A percentile compares a stretch with the other conserved stretches of the same genome.
phyloP scores from a whole-genome alignment of 2,888 invertebrate species.

The Eilema griseolum region DNA sequence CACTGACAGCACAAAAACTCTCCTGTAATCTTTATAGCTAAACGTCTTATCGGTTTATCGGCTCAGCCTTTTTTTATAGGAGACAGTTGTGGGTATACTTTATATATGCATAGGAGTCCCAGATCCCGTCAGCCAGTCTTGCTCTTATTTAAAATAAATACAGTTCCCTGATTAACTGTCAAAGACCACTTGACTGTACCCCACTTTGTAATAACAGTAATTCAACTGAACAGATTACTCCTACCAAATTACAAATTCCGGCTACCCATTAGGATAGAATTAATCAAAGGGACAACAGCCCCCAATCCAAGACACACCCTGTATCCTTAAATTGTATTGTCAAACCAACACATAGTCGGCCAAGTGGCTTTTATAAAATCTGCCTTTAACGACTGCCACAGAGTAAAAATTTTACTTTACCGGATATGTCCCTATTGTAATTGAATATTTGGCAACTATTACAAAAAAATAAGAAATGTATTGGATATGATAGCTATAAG shows the following conservation, averaged over 20 bases:
- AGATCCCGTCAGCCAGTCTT: too few relatives aligned
- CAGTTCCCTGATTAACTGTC: neutral
- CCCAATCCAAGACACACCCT: constrained; percentile 69
- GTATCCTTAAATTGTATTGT: constrained; percentile 75
- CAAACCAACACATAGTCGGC: constrained; percentile 71
- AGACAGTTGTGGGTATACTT: too few relatives aligned
- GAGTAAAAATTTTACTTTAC: constrained; percentile 17
- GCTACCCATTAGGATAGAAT: constrained; percentile 71
- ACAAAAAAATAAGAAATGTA: too few relatives aligned
- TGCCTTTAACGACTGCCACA: constrained; percentile 26
- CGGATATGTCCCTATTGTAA: constrained; percentile 8
- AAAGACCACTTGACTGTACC: constrained; percentile 19
- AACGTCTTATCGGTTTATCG: too few relatives aligned
- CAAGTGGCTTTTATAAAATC: constrained; percentile 44
- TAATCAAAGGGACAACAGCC: constrained; percentile 77
- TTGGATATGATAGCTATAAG: too few relatives aligned
- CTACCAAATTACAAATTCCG: constrained; percentile 72
- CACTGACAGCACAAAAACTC: too few relatives aligned
- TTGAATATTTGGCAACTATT: too few relatives aligned
- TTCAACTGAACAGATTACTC: constrained; percentile 62
- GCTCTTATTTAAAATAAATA: neutral
- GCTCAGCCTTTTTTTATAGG: too few relatives aligned
- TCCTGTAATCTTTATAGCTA: too few relatives aligned
- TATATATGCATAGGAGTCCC: too few relatives aligned
- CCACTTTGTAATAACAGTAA: constrained; percentile 48